Evolutionary conservation across 2,113 vertebrate genomes (phyloP).

Genomic region (Craseonycteris thonglongyai): DNA sequence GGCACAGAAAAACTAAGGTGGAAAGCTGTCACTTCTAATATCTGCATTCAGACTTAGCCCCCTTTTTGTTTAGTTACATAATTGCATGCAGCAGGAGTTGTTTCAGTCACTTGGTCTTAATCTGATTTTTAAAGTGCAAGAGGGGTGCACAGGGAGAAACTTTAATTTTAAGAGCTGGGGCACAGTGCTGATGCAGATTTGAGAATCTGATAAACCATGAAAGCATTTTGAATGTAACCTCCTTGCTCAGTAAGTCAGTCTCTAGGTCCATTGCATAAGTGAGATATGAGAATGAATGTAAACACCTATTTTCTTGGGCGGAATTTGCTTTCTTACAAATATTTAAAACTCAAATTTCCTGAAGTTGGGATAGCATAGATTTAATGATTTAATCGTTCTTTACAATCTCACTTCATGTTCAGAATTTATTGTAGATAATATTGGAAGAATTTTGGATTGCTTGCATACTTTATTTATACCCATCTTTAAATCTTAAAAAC

Average conservation of each 20-base stretch:
- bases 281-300: neutral
- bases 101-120: conserved; percentile 62
- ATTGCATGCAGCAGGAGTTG: conserved; percentile 40
- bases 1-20: conserved; percentile 76
- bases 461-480: conserved; percentile 54
- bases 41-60: conserved; percentile 77
- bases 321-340: neutral
- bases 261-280: neutral
- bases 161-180: neutral
- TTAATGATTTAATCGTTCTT: neutral
- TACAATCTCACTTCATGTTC: neutral
- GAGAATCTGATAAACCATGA: neutral
- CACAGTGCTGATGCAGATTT: neutral
- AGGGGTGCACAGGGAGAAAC: neutral
- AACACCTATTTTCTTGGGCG: neutral
- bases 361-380: neutral
- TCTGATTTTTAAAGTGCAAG: neutral
- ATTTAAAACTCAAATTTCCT: neutral
- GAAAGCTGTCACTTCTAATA: conserved; percentile 78
- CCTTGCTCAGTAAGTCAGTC: neutral
- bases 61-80: conserved; percentile 69
- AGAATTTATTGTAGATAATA: conserved; percentile 32
- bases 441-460: conserved; percentile 26
- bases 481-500: conserved; percentile 48
- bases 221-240: neutral